Conservation (phyloP, 2,113 vertebrate genomes). For the Pipra filicauda region DNA sequence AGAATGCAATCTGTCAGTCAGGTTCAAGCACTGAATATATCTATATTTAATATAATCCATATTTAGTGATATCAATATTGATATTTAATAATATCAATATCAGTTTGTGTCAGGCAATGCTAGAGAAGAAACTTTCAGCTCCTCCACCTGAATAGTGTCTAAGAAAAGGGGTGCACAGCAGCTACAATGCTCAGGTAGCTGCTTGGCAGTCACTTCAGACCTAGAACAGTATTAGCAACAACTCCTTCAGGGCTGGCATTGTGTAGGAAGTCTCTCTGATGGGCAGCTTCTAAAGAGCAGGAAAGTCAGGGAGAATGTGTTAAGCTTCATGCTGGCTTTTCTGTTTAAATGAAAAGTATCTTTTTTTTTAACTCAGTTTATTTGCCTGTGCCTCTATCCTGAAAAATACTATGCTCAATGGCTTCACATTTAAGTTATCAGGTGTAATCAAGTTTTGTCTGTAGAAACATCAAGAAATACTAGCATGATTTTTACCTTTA, state of each 20-base stretch:
- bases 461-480: not conserved
- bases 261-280: not conserved
- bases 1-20: not conserved
- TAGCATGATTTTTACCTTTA: not conserved
- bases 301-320: not conserved
- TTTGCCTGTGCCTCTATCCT: not conserved
- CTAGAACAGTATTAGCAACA: not conserved
- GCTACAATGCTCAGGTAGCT: not conserved
- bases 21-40: fast-evolving
- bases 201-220: not conserved
- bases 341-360: not conserved
- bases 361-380: not conserved
- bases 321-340: not conserved
- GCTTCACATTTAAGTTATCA: not conserved
- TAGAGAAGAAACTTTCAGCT: not conserved
- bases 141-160: not conserved
- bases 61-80: not conserved
- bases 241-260: not conserved
- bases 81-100: not conserved
- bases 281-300: not conserved
- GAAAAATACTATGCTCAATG: not conserved
- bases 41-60: not conserved
- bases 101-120: not conserved
- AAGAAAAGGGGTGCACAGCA: not conserved
- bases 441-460: not conserved